Evolutionary conservation across 1,140 invertebrate genomes (phyloP).

Genomic region (Orius insidiosus): DNA sequence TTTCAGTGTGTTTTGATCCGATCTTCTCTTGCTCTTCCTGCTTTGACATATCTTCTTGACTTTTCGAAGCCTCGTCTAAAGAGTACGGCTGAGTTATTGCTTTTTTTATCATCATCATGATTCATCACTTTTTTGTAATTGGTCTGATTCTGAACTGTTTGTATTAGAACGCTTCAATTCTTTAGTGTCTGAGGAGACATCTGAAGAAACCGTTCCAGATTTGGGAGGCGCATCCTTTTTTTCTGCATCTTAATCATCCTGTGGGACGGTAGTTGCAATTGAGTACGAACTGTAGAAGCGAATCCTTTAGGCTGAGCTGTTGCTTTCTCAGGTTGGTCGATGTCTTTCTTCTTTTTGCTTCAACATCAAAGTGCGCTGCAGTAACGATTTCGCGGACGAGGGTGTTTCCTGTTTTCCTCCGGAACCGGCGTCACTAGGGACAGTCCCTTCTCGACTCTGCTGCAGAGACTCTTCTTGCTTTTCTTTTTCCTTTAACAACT

Average conservation of each 20-base stretch:
- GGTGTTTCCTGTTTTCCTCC: conserved; percentile 38
- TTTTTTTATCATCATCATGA: conserved; percentile 12
- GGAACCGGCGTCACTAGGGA: conserved; percentile 20
- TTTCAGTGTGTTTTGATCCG: background rate
- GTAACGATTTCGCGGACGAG: conserved; percentile 52
- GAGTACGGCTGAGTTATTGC: conserved; percentile 1
- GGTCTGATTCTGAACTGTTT: background rate
- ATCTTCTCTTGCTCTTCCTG: background rate
- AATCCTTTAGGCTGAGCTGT: conserved; percentile 19
- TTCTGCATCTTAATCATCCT: background rate
- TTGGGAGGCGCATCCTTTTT: too few species aligned
- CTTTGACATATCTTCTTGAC: background rate
- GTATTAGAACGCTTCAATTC: background rate
- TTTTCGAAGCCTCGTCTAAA: conserved; percentile 1
- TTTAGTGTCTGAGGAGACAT: too few species aligned
- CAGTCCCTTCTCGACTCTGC: conserved; percentile 22
- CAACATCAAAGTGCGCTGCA: conserved; percentile 58
- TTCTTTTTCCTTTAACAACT: conserved; percentile 64
- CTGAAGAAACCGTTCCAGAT: too few species aligned
- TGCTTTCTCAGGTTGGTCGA: too few species aligned
- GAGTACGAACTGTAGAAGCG: conserved; percentile 18
- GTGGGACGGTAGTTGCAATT: conserved; percentile 2
- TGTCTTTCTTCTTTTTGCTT: conserved; percentile 58
- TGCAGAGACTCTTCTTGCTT: conserved; percentile 18
- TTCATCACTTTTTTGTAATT: background rate